Base-by-base conservation (phyloP, 2,797 vertebrate species). In the Syngnathus rostellatus region DNA sequence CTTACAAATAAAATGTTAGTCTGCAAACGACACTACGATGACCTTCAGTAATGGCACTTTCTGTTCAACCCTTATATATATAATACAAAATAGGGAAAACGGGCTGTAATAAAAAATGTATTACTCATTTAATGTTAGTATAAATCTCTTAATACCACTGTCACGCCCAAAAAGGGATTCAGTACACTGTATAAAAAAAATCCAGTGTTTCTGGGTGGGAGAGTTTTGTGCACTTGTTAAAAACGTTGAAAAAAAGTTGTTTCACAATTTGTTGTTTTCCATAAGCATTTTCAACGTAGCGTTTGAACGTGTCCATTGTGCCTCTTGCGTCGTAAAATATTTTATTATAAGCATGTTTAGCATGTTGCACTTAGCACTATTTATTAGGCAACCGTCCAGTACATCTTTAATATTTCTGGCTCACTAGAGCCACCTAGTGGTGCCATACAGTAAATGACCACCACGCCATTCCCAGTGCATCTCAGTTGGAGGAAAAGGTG, bases 371-470 rank as follows among this genome's bases (percentile, higher is more conserved):
- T 53, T 8, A 51, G 5, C 21, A 21, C 8, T 53, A n/a, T 21
- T 21, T 2, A 8, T 21, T 2, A 8, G 43, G 40, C 39, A 41
- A 43, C 19, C n/a, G 37, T 41, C n/a, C 58, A 6, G 38, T 38
- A 6, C 16, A 38, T 17, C 37, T 37, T 67, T 59, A 23, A 43
- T 66, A 45, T 73, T 71, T 55, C 73, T 68, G 73, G 70, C 74
- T 77, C 70, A 63, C 54, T 16, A 70, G 74, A 72, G 76, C 81
- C 85, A 72, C 68, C 82, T 82, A 76, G 72, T 85, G 86, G 85
- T 82, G 62, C 69, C 9, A 40, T 63, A 11, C 59, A 40, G 17
- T 68, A 21, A 66, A 77, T 62, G 38, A 63, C 67, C 81, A 67
- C 77, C 74, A 57, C 62, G 19, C 60, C 21, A 72, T 38, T 77